A percentile compares a stretch with the other conserved stretches of the same genome.
These are phyloP conservation scores for Eulithis prunata DNA, from an alignment of 2,888 invertebrate species.

Conservation along the genomic window DNA sequence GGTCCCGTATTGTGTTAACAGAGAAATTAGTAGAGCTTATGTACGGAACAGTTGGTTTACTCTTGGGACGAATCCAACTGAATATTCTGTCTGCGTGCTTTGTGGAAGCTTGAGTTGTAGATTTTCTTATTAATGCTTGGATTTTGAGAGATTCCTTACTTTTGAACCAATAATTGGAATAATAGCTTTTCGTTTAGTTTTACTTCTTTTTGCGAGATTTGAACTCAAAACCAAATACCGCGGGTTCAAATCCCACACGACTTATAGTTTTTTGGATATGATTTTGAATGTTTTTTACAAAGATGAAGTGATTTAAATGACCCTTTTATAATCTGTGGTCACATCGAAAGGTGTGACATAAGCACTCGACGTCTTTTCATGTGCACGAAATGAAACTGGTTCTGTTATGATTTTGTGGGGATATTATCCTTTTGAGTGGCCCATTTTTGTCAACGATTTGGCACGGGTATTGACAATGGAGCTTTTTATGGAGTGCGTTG, in stretches of 20 bases:
- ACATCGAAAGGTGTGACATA: conserved; percentile 75
- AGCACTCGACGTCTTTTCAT: conserved; percentile 71
- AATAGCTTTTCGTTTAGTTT: no score
- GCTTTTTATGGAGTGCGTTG: conserved; percentile 30
- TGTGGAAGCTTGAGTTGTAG: background rate
- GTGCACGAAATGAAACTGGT: conserved; percentile 69
- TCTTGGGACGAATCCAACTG: conserved; percentile 20
- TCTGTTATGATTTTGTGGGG: conserved; percentile 66
- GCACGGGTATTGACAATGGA: conserved; percentile 55
- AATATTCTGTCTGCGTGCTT: conserved; percentile 15
- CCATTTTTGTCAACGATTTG: conserved; percentile 55
- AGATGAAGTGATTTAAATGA: conserved; percentile 10
- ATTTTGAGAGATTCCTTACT: no score
- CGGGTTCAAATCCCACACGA: no score
- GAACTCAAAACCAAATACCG: no score
- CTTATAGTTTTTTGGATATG: no score
- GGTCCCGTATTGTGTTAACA: conserved; percentile 72
- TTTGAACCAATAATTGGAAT: no score
- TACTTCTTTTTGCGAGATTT: no score
- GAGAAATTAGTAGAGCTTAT: conserved; percentile 66
- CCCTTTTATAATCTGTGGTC: conserved; percentile 17
- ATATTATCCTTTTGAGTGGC: conserved; percentile 62
- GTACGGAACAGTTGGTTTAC: conserved; percentile 32
- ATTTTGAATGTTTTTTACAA: no score
- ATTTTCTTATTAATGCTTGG: background rate